phyloP scores from a whole-genome alignment of 1,140 invertebrate species.

The Venturia canescens region DNA sequence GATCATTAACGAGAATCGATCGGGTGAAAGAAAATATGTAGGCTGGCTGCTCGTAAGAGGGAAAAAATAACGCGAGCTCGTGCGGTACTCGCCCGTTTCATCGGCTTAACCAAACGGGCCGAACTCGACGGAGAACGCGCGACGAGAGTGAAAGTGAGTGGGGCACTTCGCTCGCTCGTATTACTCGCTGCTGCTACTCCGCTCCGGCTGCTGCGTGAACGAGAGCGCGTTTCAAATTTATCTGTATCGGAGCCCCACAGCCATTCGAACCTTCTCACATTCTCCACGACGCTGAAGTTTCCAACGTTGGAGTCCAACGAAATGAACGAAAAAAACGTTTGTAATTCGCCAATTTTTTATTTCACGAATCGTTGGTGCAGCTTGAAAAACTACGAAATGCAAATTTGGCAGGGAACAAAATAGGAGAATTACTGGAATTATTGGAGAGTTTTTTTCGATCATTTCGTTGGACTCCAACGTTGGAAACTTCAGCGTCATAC shows the following conservation, averaged over 20 bases:
- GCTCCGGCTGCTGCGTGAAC: background rate
- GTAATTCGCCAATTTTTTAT: too few relatives aligned
- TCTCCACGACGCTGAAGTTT: too few relatives aligned
- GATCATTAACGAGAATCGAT: conserved; percentile 22
- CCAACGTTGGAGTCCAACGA: too few relatives aligned
- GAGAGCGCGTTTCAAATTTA: background rate
- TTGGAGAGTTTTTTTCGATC: too few relatives aligned
- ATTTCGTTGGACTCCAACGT: too few relatives aligned
- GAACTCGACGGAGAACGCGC: background rate
- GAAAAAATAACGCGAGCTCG: background rate
- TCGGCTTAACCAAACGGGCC: background rate
- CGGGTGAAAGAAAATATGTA: conserved; percentile 2
- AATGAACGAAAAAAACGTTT: too few relatives aligned
- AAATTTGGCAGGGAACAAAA: too few relatives aligned
- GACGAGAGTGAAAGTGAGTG: conserved; percentile 14
- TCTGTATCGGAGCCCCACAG: background rate
- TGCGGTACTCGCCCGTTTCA: background rate
- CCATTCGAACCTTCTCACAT: background rate
- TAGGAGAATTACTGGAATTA: too few relatives aligned
- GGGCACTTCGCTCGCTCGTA: background rate
- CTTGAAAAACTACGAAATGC: too few relatives aligned
- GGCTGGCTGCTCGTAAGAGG: background rate
- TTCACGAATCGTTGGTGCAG: too few relatives aligned
- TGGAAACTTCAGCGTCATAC: too few relatives aligned
- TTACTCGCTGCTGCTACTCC: background rate